Evolutionary conservation across 92 coral and sea anemone species (phyloP), one percentile per base, ranked within the genome.

Genomic region (Muricea muricata): DNA sequence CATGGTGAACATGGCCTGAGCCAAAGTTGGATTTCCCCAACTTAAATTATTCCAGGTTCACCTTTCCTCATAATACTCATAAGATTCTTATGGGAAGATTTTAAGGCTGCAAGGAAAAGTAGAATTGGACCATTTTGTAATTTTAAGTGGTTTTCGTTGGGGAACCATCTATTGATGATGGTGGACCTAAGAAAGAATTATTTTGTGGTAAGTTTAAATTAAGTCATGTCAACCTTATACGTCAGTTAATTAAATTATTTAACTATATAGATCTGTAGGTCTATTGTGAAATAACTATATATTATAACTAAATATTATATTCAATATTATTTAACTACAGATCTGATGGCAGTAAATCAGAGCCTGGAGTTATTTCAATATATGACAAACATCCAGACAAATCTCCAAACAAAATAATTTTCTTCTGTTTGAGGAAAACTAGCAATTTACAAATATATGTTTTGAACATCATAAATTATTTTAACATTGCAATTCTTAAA

Each of bases 101-200:
- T 70, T 2, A 70, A 42, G 39, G 48, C 46, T 34, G 76, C 76
- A 17, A 70, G 48, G 48, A 70, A 33, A 39, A 34, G 31, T 30
- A 70, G 30, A 34, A 7, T 70, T 33, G 30, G 39, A 34, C 76
- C 76, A 39, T 20, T 70, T 70, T 37, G 52, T 33, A 42, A 70
- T 42, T 70, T 34, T 50, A 70, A 21, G 76, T 70, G 50, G 76
- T 70, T 37, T 70, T 70, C 39, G 76, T 42, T 1, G 54, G 76
- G 13, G 76, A 70, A 34, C 76, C 76, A 21, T 70, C 76, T 14
- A 42, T 70, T 10, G 42, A 70, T 70, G 75, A 69, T 69, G 46
- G 75, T 34, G 75, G 75, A 1, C 75, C 75, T 31, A 69, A 69
- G 39, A 37, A 54, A 26, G 76, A 70, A 70, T 70, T 70, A 33